Evolutionary conservation across 2,113 vertebrate species (phyloP).

Genomic region (Chlorocebus sabaeus): DNA sequence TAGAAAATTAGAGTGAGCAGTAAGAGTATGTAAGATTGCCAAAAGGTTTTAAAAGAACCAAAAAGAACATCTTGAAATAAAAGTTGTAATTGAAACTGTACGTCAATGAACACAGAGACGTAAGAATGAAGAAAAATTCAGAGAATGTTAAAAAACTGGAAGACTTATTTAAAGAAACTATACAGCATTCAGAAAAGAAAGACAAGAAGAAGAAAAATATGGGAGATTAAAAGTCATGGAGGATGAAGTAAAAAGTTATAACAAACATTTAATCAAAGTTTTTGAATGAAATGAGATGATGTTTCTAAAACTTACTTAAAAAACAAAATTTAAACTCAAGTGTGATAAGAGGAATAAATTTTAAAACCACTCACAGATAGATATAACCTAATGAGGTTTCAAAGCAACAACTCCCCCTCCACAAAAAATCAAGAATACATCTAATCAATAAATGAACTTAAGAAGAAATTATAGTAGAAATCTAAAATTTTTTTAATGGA

Average conservation of each 20-base stretch:
- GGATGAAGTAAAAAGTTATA: background rate
- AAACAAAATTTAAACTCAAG: background rate
- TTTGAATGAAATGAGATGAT: background rate
- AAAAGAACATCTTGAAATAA: background rate
- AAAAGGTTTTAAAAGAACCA: background rate
- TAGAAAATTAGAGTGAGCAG: background rate
- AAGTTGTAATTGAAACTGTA: background rate
- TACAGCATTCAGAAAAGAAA: background rate
- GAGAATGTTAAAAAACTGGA: background rate
- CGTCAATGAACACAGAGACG: background rate
- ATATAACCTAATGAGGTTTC: background rate
- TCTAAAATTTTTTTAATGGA: background rate
- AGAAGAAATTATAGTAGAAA: background rate
- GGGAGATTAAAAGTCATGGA: background rate
- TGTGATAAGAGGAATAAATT: background rate
- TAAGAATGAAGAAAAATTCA: background rate
- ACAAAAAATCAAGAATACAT: background rate
- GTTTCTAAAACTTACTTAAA: background rate
- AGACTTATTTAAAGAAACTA: background rate
- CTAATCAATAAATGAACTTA: background rate
- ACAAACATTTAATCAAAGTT: background rate
- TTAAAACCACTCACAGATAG: background rate
- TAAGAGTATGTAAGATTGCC: background rate
- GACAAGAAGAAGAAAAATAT: background rate
- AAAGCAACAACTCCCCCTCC: background rate